Evolutionary conservation across 1,140 invertebrate species (phyloP), one percentile per base, ranked within the genome.

Genomic region (Lepidotrigona ventralis): DNA sequence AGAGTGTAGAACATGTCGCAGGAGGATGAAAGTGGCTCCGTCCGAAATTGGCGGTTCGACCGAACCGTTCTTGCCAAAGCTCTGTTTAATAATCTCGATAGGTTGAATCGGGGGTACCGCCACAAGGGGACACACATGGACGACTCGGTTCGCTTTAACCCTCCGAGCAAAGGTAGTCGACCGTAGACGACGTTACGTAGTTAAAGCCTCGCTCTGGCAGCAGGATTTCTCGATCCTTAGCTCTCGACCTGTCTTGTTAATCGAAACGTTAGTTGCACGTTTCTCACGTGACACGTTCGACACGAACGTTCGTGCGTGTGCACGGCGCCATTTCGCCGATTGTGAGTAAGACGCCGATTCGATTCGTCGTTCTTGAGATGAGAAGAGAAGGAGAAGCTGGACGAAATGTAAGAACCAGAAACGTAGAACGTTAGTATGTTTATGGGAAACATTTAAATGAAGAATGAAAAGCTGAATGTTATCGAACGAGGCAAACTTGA

Each of bases 51-150:
- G 77, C 79, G 84, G 84, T 86, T 77, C 83, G 79, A 80, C 84
- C 66, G 79, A 77, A 69, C 76, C 86, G 86, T 85, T 88, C 87
- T 85, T 83, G 87, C 87, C 87, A 85, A 88, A 88, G 87, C 81
- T 64, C 76, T 77, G 81, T 88, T 89, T 89, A 89, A 89, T 89
- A 89, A 89, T 89, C 87, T 77, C 84, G 81, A 86, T 83, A 73
- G 83, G 77, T 78, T 56, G 69, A 83, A 56, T 73, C n/a, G 15
- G 64, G 39, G 64, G 1, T 51, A 64, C 58, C 33, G 66, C 39
- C 63, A 60, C 51, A 71, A 58, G 68, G n/a, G 68, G 51, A 73
- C 78, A 71, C 76, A 63, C 71, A 58, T 29, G 66, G 56, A 68
- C 29, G 56, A 63, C 53, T 83, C 70, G 60, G 56, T 73, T 87